Evolutionary conservation across 64 coral and sea anemone species (phyloP).

Genomic region (Exaiptasia diaphana): DNA sequence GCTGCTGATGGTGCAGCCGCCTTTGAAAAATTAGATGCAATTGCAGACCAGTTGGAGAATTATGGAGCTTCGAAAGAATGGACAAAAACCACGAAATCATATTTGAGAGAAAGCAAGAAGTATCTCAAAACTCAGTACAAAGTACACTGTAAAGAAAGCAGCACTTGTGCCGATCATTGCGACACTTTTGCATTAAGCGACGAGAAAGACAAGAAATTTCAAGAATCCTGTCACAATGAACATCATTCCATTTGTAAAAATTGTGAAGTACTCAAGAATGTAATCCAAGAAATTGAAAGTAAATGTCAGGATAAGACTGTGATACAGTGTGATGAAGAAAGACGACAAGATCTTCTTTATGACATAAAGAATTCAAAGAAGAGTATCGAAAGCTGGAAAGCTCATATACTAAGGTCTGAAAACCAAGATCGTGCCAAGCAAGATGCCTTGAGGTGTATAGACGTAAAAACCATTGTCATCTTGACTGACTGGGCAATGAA

Average conservation of each 20-base stretch:
- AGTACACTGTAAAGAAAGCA: constrained; percentile 12
- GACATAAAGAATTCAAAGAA: not conserved
- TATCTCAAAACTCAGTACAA: constrained; percentile 49
- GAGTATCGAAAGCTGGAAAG: constrained; percentile 17
- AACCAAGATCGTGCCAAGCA: constrained; percentile 17
- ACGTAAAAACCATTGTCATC: not conserved
- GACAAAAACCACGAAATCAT: not conserved
- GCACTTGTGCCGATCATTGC: constrained; percentile 35
- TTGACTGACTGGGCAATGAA: constrained; percentile 40
- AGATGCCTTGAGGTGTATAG: not conserved
- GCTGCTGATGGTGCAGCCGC: constrained; percentile 31
- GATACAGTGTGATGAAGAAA: not conserved
- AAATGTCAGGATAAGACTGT: not conserved
- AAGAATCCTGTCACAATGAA: constrained; percentile 7
- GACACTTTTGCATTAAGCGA: constrained; percentile 41
- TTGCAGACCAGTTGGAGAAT: constrained; percentile 17
- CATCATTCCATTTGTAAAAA: constrained; percentile 8
- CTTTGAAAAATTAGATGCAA: constrained; percentile 32
- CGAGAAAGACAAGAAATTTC: constrained; percentile 5
- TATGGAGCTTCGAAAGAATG: not conserved
- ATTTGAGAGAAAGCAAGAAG: not conserved
- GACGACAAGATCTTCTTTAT: constrained; percentile 1
- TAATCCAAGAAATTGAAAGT: constrained; percentile 7
- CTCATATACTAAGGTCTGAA: constrained; percentile 22
- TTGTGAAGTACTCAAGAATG: constrained; percentile 18